These are phyloP conservation scores for Neosalanx taihuensis DNA, from an alignment of 2,797 vertebrate species.

Conservation along the genomic window DNA sequence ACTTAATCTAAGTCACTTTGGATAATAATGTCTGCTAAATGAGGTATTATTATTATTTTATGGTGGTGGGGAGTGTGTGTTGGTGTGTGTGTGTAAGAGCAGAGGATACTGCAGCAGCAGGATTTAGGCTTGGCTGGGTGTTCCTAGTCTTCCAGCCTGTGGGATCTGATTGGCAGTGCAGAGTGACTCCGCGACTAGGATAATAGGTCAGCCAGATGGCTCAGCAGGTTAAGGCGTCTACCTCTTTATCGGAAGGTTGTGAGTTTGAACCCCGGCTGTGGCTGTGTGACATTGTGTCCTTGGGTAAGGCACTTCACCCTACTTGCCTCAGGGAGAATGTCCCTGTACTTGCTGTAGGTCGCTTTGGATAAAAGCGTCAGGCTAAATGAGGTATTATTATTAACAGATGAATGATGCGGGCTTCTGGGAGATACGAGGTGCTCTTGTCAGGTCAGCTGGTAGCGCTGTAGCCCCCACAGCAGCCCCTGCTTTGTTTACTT, in stretches of 20 bases:
- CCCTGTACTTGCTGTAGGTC: too few relatives aligned
- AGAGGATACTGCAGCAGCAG: too few relatives aligned
- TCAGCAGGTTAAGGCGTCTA: too few relatives aligned
- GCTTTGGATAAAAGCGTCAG: too few relatives aligned
- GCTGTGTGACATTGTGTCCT: too few relatives aligned
- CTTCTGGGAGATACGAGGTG: slow-evolving; percentile 37
- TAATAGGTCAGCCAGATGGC: neutral
- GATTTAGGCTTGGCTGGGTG: neutral
- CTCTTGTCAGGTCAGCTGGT: slow-evolving; percentile 2
- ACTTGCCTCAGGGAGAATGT: too few relatives aligned
- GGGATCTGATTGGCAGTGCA: slow-evolving; percentile 55
- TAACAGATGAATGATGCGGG: slow-evolving; percentile 52
- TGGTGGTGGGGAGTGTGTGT: slow-evolving; percentile 7
- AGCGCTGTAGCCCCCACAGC: neutral
- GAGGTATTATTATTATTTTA: neutral
- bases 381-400: too few relatives aligned
- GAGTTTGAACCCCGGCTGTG: too few relatives aligned
- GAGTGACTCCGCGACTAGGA: slow-evolving; percentile 48
- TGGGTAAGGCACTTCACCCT: too few relatives aligned
- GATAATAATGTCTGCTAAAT: too few relatives aligned
- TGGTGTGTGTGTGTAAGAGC: slow-evolving; percentile 13
- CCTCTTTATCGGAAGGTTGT: too few relatives aligned
- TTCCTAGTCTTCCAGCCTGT: neutral
- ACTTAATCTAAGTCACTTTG: too few relatives aligned
- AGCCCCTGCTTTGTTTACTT: neutral